Percentiles rank a stretch among this genome's conserved stretches.
phyloP scores from a whole-genome alignment of 1,140 invertebrate species.

The Cyrtorhinus lividipennis region DNA sequence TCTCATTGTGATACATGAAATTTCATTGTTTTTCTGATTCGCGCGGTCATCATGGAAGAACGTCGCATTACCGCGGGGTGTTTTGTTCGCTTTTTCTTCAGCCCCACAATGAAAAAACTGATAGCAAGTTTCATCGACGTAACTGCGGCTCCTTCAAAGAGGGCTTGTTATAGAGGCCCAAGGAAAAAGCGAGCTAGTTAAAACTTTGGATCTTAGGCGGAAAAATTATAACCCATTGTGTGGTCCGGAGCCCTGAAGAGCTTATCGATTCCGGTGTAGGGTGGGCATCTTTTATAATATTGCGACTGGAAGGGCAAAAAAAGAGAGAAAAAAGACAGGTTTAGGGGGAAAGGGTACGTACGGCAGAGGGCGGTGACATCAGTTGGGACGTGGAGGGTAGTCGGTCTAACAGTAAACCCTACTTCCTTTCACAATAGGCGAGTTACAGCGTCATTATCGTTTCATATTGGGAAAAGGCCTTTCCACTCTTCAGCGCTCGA shows the following conservation, averaged over 20 bases:
- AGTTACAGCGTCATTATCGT: constrained; percentile 6
- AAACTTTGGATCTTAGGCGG: not conserved
- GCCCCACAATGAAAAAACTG: too few species aligned
- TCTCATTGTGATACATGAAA: too few species aligned
- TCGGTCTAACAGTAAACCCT: not conserved
- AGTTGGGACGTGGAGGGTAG: not conserved
- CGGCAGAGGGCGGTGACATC: not conserved
- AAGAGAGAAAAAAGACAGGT: not conserved
- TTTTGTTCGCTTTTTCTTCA: too few species aligned
- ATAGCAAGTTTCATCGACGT: too few species aligned
- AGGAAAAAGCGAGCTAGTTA: not conserved
- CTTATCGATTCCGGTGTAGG: constrained; percentile 4
- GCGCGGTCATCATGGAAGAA: too few species aligned
- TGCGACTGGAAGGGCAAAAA: not conserved
- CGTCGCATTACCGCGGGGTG: too few species aligned
- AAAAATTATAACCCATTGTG: constrained; percentile 7
- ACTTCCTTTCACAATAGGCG: constrained; percentile 6
- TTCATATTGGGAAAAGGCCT: not conserved
- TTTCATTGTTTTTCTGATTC: too few species aligned
- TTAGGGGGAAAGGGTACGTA: not conserved
- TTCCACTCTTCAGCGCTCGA: not conserved
- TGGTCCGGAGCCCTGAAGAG: not conserved
- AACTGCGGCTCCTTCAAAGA: too few species aligned
- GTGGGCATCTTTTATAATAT: constrained; percentile 4
- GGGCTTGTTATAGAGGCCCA: too few species aligned